A percentile compares a stretch with the other conserved stretches of the same genome.
These are phyloP conservation scores for Archips crataeganus DNA, from an alignment of 2,888 invertebrate species.

Conservation along the genomic window DNA sequence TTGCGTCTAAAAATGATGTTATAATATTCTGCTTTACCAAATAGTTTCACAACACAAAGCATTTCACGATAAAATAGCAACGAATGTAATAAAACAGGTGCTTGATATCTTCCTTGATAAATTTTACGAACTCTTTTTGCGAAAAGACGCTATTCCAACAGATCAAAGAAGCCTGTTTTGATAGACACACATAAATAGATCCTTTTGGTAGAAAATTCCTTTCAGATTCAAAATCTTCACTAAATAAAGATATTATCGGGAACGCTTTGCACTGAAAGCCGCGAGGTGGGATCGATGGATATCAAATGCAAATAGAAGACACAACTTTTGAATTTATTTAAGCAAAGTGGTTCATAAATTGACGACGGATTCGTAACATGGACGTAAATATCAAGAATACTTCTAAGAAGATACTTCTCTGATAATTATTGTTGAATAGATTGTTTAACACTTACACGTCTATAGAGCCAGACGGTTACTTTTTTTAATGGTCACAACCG, in stretches of 20 bases:
- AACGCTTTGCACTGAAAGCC: conserved; percentile 32
- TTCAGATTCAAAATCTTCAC: conserved; percentile 48
- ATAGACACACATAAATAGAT: conserved; percentile 64
- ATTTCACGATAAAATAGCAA: conserved; percentile 34
- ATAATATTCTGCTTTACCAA: conserved; percentile 3
- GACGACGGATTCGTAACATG: conserved; percentile 1
- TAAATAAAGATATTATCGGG: conserved; percentile 42
- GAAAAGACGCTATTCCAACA: conserved; percentile 60
- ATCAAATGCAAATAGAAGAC: conserved; percentile 32
- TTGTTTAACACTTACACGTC: not conserved
- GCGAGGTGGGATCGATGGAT: conserved; percentile 19
- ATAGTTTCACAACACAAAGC: conserved; percentile 29
- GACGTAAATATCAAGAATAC: not conserved
- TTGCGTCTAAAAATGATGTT: not conserved
- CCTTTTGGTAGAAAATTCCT: conserved; percentile 60
- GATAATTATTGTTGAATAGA: not conserved
- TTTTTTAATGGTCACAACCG: too few species aligned
- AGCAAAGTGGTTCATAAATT: conserved; percentile 25
- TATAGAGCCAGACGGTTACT: too few species aligned
- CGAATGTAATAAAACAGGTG: conserved; percentile 55
- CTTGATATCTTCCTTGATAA: conserved; percentile 56
- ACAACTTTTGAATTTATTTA: conserved; percentile 23
- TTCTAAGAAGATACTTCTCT: not conserved
- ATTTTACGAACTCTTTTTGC: conserved; percentile 46
- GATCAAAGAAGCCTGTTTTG: conserved; percentile 64